Conservation (phyloP, 2,797 vertebrate species). For the Enteromius paludinosus region DNA sequence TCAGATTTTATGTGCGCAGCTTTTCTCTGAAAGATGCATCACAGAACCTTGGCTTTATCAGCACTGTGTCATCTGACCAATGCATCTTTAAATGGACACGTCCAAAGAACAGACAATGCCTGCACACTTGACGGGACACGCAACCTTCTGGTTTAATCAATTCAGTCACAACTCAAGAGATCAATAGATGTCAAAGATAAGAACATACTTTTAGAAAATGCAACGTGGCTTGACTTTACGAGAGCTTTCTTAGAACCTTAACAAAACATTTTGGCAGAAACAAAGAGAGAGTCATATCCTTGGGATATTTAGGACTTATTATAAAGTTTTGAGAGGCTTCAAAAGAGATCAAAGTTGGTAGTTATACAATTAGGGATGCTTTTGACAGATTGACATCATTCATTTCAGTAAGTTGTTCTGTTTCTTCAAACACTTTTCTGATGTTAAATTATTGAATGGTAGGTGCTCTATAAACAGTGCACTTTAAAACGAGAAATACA, state of each 20-base stretch:
- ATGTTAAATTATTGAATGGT: no score
- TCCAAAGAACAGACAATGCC: slow-evolving; percentile 25
- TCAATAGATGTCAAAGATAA: slow-evolving; percentile 27
- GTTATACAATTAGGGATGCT: background rate
- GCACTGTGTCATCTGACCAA: slow-evolving; percentile 31
- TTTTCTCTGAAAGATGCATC: slow-evolving; percentile 15
- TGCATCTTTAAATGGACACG: slow-evolving; percentile 11
- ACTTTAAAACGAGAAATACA: no score
- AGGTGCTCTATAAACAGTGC: no score
- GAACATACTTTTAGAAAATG: slow-evolving; percentile 28
- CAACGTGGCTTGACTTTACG: background rate
- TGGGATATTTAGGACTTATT: background rate
- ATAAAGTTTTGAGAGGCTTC: background rate
- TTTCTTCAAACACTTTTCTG: no score
- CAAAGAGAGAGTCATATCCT: background rate
- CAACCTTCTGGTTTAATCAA: slow-evolving; percentile 5
- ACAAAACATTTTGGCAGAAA: background rate
- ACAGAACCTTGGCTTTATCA: slow-evolving; percentile 28
- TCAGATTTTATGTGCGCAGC: slow-evolving; percentile 8
- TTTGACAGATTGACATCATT: background rate
- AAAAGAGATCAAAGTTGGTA: background rate
- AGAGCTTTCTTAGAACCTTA: background rate
- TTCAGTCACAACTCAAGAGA: slow-evolving; percentile 31
- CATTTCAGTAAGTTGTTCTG: no score
- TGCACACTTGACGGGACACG: background rate